A percentile compares a stretch with the other conserved stretches of the same genome.
phyloP scores from a whole-genome alignment of 2,113 vertebrate genomes.

The Oryzias javanicus region DNA sequence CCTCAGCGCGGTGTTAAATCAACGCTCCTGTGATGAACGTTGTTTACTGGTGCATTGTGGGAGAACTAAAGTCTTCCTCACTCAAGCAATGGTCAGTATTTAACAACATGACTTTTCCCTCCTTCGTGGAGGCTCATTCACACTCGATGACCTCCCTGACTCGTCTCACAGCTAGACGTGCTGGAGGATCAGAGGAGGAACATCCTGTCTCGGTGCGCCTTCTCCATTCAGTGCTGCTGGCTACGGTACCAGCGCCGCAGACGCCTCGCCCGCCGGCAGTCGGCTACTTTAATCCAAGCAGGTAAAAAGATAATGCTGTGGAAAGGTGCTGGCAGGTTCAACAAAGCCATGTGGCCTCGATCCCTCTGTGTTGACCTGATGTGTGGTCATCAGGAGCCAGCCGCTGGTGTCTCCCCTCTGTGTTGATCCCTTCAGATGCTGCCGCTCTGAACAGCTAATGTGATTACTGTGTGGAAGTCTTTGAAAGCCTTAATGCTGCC shows the following conservation, averaged over 20 bases:
- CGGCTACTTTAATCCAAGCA: conserved; percentile 88
- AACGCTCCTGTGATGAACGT: conserved; percentile 23
- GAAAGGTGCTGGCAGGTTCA: not conserved
- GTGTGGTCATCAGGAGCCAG: conserved; percentile 22
- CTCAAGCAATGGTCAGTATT: conserved; percentile 79
- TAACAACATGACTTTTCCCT: not conserved
- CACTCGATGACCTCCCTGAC: not conserved
- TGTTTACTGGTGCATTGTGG: conserved; percentile 81
- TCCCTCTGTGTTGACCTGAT: conserved; percentile 22
- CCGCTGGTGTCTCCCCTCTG: conserved; percentile 21
- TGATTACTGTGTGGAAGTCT: conserved; percentile 13
- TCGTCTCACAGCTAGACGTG: conserved; percentile 80
- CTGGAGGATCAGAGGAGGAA: conserved; percentile 81
- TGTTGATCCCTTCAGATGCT: conserved; percentile 20
- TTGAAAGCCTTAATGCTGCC: not conserved
- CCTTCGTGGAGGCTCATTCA: not conserved
- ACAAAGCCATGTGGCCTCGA: conserved; percentile 1
- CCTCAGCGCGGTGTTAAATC: conserved; percentile 61
- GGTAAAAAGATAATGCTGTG: conserved; percentile 70
- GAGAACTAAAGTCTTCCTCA: conserved; percentile 92
- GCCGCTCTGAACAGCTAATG: not conserved
- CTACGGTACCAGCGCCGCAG: conserved; percentile 72
- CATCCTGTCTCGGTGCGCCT: conserved; percentile 79
- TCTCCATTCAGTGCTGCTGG: conserved; percentile 90
- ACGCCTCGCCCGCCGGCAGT: conserved; percentile 55